Evolutionary conservation across 2,113 vertebrate genomes (phyloP).

Genomic region (Syngnathus floridae): DNA sequence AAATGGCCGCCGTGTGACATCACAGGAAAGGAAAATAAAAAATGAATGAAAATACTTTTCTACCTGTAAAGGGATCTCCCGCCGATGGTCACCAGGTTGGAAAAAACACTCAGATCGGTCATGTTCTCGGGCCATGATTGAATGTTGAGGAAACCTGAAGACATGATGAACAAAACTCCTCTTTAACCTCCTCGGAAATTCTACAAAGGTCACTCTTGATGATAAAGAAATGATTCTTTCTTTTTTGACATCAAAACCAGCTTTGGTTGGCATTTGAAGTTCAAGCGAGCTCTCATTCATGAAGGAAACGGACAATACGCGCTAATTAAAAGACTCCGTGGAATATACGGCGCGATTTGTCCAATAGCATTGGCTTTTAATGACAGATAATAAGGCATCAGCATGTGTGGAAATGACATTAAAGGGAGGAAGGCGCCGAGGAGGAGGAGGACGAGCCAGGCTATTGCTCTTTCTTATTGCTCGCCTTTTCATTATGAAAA

Average conservation of each 20-base stretch:
- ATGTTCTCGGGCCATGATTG: conserved; percentile 98
- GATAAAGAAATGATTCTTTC: neutral
- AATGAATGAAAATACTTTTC: neutral
- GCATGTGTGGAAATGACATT: conserved; percentile 46
- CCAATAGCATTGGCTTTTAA: conserved; percentile 49
- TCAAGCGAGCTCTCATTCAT: conserved; percentile 30
- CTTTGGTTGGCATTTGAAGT: conserved; percentile 16
- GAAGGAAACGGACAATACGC: conserved; percentile 38
- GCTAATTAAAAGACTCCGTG: conserved; percentile 59
- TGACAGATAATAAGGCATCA: conserved; percentile 57
- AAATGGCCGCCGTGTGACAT: neutral
- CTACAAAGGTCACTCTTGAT: neutral
- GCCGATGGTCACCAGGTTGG: conserved; percentile 89
- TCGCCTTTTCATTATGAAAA: conserved; percentile 70
- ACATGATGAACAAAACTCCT: neutral
- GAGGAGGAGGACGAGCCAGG: conserved; percentile 35
- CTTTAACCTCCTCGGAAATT: neutral
- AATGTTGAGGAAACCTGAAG: conserved; percentile 91
- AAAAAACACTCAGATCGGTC: conserved; percentile 94
- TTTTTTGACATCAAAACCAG: neutral
- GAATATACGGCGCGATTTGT: conserved; percentile 52
- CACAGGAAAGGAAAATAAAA: neutral
- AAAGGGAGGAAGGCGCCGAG: conserved; percentile 39
- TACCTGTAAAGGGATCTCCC: conserved; percentile 93
- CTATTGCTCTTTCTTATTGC: conserved; percentile 69